Base-by-base conservation (phyloP, 1,140 invertebrate species). In the Meloidogyne floridensis region DNA sequence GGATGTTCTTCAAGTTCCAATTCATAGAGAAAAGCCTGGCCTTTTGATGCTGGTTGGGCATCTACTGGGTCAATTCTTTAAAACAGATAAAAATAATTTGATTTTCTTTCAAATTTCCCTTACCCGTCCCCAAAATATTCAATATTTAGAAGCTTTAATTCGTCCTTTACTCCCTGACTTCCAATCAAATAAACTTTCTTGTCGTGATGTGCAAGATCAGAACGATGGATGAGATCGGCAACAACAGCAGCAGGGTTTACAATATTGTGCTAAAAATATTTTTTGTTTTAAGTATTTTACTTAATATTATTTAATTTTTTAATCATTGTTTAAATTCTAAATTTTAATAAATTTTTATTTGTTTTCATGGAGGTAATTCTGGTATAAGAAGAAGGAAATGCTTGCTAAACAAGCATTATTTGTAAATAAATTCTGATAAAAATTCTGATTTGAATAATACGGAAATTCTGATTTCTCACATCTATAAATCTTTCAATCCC, bases 161-260 rank as follows among this genome's bases (percentile, higher is more conserved):
- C 91, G 69, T 90, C 86, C 18, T 85, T 82, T 79, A 91, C 86
- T 0, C 90, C 91, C 75, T 86, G 84, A 72, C 84, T 84, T 3
- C 91, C 91, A 32, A 89, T 90, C 47, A 89, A 54, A 74, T 88
- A 89, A n/a, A 89, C 87, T 75, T 89, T 89, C 75, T 89, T 89
- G 15, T 77, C 74, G 11, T 83, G 72, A 15, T 32, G 11, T 32
- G 59, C 76, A 2, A 88, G 15, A n/a, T 89, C 87, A 54, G 82
- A n/a, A 18, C 82, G 86, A 18, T 83, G 72, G 18, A 88, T 81
- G 9, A 81, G 74, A 77, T 88, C 87, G 8, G 87, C 87, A 56
- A 87, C 87, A 13, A 88, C 87, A 43, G 87, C 87, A 47, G 87
- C 85, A n/a, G 87, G 87, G 79, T 88, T 88, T 20, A 88, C 87